These are phyloP conservation scores for Myotis findleyi DNA, from an alignment of 2,797 vertebrate species.

Conservation along the genomic window DNA sequence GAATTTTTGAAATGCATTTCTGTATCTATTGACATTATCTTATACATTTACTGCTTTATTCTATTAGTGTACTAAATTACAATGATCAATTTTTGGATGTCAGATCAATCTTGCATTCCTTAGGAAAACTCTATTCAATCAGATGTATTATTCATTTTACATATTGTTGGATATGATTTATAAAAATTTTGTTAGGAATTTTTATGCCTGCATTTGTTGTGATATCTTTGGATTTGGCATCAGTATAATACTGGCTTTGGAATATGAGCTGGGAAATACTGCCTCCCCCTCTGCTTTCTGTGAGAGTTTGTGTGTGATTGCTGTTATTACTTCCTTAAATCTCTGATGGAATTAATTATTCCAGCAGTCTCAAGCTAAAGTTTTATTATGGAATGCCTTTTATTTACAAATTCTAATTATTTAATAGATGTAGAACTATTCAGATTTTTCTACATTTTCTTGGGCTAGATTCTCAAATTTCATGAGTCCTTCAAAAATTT, in stretches of 20 bases:
- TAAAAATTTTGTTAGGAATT: neutral
- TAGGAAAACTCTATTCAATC: neutral
- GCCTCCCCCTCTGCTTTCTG: neutral
- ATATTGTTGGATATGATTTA: neutral
- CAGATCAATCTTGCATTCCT: neutral
- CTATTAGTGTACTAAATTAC: neutral
- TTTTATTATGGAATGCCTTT: neutral
- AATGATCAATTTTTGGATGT: neutral
- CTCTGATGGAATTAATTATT: neutral
- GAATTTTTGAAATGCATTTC: neutral
- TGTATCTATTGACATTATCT: neutral
- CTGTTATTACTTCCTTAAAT: neutral
- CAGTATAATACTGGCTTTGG: neutral
- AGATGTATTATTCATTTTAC: neutral
- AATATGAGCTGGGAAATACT: neutral
- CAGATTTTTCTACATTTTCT: neutral
- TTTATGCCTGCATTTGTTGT: neutral
- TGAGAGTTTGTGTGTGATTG: neutral
- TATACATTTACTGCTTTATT: neutral
- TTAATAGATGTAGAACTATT: neutral
- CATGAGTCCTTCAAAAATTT: neutral
- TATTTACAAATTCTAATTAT: neutral
- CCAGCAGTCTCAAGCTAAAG: neutral
- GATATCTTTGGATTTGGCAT: neutral
- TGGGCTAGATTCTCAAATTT: neutral